Conservation (phyloP, 1,140 invertebrate genomes). For the Sycophila sp. region DNA sequence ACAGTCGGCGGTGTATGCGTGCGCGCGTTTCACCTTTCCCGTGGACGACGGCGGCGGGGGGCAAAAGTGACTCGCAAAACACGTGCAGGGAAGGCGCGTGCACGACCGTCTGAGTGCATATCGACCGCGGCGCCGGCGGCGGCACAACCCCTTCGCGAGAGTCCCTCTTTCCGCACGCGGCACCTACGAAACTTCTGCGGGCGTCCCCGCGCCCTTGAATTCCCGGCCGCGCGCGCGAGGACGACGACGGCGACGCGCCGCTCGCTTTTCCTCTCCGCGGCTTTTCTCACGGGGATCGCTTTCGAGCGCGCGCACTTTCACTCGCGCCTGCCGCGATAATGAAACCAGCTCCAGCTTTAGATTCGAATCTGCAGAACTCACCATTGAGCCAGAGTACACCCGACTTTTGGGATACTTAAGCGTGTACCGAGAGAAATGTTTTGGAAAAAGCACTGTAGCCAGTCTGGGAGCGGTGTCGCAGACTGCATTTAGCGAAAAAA, state of each 20-base stretch:
- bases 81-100: neutral
- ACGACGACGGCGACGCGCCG: neutral
- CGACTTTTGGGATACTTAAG: too few species aligned
- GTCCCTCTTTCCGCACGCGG: neutral
- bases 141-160: too few species aligned
- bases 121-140: neutral
- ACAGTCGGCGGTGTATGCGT: neutral
- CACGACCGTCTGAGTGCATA: neutral
- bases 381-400: too few species aligned
- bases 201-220: constrained; percentile 2
- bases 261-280: neutral
- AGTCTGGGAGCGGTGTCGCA: too few species aligned
- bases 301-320: too few species aligned
- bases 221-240: neutral
- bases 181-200: neutral
- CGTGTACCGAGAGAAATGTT: too few species aligned
- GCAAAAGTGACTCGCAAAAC: too few species aligned
- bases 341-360: too few species aligned
- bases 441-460: too few species aligned
- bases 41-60: neutral
- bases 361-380: too few species aligned
- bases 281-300: neutral
- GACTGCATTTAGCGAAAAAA: too few species aligned
- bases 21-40: neutral
- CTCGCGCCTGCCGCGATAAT: too few species aligned